phyloP scores from a whole-genome alignment of 2,888 invertebrate species.

The Parnassius smintheus region DNA sequence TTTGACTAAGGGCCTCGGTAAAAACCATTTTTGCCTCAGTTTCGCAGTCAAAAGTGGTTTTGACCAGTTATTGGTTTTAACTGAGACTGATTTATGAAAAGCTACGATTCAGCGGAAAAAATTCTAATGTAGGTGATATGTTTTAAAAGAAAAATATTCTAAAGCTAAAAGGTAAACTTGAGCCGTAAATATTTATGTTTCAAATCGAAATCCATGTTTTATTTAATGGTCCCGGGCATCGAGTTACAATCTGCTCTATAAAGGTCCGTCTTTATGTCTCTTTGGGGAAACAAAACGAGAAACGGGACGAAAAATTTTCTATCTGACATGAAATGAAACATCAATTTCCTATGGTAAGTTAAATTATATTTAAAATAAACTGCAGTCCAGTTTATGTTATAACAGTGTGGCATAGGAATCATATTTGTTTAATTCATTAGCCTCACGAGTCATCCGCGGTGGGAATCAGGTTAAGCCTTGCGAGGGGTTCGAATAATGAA shows the following conservation, averaged over 20 bases:
- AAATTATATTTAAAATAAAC: background rate
- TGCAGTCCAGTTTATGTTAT: background rate
- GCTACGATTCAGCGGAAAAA: too few relatives aligned
- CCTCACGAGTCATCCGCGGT: too few relatives aligned
- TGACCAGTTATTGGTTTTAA: too few relatives aligned
- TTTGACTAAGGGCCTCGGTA: too few relatives aligned
- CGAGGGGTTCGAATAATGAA: too few relatives aligned
- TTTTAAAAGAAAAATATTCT: background rate
- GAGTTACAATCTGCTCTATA: slow-evolving; percentile 8
- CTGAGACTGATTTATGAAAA: too few relatives aligned
- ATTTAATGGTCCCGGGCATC: slow-evolving; percentile 3
- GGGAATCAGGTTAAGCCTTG: too few relatives aligned
- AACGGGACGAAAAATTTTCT: background rate
- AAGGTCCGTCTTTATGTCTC: background rate
- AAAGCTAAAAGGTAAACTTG: background rate
- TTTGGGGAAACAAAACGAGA: background rate
- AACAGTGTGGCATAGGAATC: too few relatives aligned
- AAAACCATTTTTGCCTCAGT: too few relatives aligned
- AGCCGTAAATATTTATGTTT: slow-evolving; percentile 1
- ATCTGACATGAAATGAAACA: background rate
- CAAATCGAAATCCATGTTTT: slow-evolving; percentile 6
- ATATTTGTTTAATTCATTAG: too few relatives aligned
- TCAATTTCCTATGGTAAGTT: background rate
- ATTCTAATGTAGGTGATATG: too few relatives aligned
- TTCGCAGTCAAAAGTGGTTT: too few relatives aligned